Conservation (phyloP, 2,888 invertebrate genomes). For the Bugulina stolonifera region DNA sequence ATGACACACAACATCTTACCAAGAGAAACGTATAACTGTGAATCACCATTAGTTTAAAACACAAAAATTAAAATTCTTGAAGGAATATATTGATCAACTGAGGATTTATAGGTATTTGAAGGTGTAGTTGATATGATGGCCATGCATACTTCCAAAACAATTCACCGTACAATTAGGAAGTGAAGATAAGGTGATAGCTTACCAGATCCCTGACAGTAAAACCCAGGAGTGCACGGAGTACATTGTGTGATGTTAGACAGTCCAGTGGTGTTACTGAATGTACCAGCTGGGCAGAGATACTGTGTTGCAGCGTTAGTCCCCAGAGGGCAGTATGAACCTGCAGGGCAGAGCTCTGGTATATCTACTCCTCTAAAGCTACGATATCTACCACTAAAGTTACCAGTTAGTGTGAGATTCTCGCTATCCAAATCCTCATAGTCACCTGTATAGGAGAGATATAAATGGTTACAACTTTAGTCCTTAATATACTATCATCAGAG, state of each 20-base stretch:
- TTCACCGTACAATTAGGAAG: no score
- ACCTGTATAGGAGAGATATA: conserved; percentile 33
- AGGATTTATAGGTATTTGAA: no score
- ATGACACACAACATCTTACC: no score
- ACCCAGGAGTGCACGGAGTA: conserved; percentile 44
- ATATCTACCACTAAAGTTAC: conserved; percentile 42
- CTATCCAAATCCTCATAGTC: conserved; percentile 44
- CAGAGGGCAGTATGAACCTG: conserved; percentile 45
- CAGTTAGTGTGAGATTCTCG: conserved; percentile 37
- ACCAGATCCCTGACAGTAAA: conserved; percentile 46
- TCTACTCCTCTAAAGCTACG: conserved; percentile 44
- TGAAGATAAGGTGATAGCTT: no score
- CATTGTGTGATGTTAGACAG: conserved; percentile 40
- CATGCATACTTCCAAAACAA: no score
- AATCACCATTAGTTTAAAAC: no score
- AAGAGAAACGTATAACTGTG: no score
- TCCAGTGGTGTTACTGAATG: conserved; percentile 44
- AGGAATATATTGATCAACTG: no score
- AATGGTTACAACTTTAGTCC: no score
- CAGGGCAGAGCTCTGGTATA: conserved; percentile 42
- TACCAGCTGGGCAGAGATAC: conserved; percentile 44
- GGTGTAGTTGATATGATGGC: no score
- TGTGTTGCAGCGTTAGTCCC: conserved; percentile 38
- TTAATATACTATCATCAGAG: no score
- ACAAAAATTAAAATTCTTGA: no score